Conservation (phyloP, 2,797 vertebrate species). For the Margarornis squamiger region DNA sequence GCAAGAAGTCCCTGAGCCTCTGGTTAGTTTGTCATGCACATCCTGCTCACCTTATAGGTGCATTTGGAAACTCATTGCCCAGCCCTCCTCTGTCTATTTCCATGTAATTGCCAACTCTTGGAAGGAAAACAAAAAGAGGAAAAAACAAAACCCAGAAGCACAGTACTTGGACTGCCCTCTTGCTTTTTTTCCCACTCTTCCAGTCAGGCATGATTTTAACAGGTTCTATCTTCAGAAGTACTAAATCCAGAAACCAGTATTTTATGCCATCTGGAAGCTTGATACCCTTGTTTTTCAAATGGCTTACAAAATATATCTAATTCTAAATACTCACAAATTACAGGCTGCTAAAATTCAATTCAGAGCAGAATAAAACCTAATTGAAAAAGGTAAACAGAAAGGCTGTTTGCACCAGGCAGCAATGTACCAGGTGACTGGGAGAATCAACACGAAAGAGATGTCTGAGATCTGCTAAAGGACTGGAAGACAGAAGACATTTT, state of each 20-base stretch:
- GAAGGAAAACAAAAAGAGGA: neutral
- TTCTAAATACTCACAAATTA: constrained; percentile 40
- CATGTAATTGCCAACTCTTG: neutral
- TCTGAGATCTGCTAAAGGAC: neutral
- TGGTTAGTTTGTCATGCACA: neutral
- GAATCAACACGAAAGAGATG: neutral
- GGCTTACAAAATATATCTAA: constrained; percentile 42
- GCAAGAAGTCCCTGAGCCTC: neutral
- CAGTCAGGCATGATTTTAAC: constrained; percentile 49
- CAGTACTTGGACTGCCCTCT: constrained; percentile 20
- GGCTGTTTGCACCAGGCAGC: neutral
- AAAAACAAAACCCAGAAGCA: neutral
- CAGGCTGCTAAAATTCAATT: neutral
- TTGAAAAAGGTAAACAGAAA: neutral
- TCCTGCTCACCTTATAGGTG: neutral
- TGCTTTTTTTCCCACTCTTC: constrained; percentile 32
- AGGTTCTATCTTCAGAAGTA: constrained; percentile 54
- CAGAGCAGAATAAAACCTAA: neutral
- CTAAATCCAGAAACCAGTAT: constrained; percentile 58
- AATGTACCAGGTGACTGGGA: neutral
- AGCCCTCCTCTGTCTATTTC: neutral
- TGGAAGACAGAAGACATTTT: neutral
- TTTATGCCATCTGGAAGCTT: constrained; percentile 62
- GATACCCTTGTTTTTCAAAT: constrained; percentile 58
- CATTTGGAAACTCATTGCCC: neutral